These are phyloP conservation scores for Coptodon rendalli DNA, from an alignment of 2,113 vertebrate genomes.

Conservation along the genomic window DNA sequence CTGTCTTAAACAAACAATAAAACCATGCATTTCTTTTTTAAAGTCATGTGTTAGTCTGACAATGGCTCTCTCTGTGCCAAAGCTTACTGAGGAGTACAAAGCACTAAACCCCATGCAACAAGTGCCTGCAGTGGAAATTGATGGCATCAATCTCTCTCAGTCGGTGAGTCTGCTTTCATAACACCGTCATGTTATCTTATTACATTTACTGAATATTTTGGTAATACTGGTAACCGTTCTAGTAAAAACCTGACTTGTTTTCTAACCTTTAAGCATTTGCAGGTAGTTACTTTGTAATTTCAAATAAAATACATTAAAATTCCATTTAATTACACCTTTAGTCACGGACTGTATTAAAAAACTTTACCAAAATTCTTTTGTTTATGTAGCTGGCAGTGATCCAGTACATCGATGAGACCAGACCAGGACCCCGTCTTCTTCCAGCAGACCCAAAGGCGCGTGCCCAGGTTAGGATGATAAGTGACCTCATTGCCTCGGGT, in stretches of 20 bases:
- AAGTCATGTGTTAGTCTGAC: neutral
- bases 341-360: neutral
- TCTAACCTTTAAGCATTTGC: neutral
- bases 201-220: neutral
- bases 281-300: neutral
- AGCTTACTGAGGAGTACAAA: conserved; percentile 82
- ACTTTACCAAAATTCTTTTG: neutral
- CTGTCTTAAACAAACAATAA: neutral
- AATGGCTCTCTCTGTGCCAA: neutral
- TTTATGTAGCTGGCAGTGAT: conserved; percentile 85
- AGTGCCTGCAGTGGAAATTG: conserved; percentile 87
- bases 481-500: conserved; percentile 82
- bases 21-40: neutral
- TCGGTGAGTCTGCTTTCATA: conserved; percentile 76
- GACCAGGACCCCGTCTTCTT: conserved; percentile 77
- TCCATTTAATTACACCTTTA: neutral
- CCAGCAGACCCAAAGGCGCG: conserved; percentile 82
- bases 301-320: neutral
- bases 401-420: conserved; percentile 92
- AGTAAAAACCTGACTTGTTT: neutral
- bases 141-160: conserved; percentile 83
- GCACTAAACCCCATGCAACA: conserved; percentile 92
- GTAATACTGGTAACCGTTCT: neutral
- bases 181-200: neutral
- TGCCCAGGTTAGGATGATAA: conserved; percentile 85